Base-by-base conservation (phyloP, 2,113 vertebrate genomes). In the Pelodiscus sinensis region DNA sequence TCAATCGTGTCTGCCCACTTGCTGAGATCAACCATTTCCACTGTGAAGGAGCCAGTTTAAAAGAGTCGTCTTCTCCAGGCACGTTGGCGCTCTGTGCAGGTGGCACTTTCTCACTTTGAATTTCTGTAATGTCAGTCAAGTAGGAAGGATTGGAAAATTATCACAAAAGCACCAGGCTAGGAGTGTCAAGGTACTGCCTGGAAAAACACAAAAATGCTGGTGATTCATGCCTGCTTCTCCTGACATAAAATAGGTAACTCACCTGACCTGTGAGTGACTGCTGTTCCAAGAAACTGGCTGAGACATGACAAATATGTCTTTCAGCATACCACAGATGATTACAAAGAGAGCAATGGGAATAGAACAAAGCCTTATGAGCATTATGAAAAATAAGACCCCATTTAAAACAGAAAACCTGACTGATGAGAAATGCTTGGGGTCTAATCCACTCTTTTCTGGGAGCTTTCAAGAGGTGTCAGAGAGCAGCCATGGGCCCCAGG, bases 181-280 rank as follows among this genome's bases (percentile, higher is more conserved):
- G 75, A 94, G 80, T 88, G 87, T 88, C 92, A 92, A 95, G 79
- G 86, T 94, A 82, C 95, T 96, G 92, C 79, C 94, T 88, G 84
- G 79, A 96, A 94, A 86, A 90, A 91, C 38, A 92, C 31, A 90
- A 93, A 90, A 95, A 86, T 24, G 27, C 85, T 82, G 88, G 95
- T 84, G 87, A 94, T 94, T 95, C 85, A 88, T 96, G 94, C 92
- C 91, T 96, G 94, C 92, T 87, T 91, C 88, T 92, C 65, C 92
- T 97, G 96, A 97, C 94, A 95, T 93, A 96, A 96, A 97, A 97
- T 95, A 95, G 95, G 94, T 94, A 96, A 96, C 92, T 92, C 94
- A 89, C 86, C 86, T 94, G 96, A 96, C 95, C 95, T 96, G 81
- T 95, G 94, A 92, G 81, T 95, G 94, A 92, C 90, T 92, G 93